Evolutionary conservation across 2,797 vertebrate species (phyloP), one percentile per base, ranked within the genome.

Genomic region (Typhlichthys subterraneus): DNA sequence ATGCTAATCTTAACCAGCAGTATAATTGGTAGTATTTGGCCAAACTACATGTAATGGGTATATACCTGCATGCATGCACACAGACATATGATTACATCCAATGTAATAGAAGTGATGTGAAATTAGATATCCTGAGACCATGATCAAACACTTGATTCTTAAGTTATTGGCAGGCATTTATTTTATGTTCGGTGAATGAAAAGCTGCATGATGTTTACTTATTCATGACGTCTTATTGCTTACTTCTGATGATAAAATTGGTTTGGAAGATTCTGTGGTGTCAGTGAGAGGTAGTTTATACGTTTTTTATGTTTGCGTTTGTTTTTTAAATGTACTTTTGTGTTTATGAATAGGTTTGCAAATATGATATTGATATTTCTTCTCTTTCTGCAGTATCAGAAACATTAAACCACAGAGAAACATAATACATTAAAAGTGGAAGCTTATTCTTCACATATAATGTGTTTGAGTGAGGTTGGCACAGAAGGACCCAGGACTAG

Each of bases 41-140:
- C 45, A 19, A 8, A 7, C 56, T 51, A n/a, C 52, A 51, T 57
- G 48, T 31, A 70, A 61, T 10, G 8, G 8, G 8, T 15, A n/a
- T 12, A 53, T 63, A 57, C 19, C 50, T 10, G 50, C 12, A 9
- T 58, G 14, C 50, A 45, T 42, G 13, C 19, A 46, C 47, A 46
- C 13, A 57, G 45, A 56, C 19, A 11, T 6, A 66, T 23, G 23
- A 23, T 4, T 23, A 23, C 23, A 23, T 23, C 23, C 23, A 23
- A 23, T 23, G 23, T 23, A 23, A 48, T 62, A 51, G 29, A 52
- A 65, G 57, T 60, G 63, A 59, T 23, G 51, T 42, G 23, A 66
- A 55, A 62, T 8, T 38, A 59, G 56, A 64, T 63, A 61, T 65
- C 2, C 55, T 66, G 71, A 64, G 60, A 67, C 52, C 51, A 19